Base-by-base conservation (phyloP, 1,140 invertebrate genomes). In the Solen grandis region DNA sequence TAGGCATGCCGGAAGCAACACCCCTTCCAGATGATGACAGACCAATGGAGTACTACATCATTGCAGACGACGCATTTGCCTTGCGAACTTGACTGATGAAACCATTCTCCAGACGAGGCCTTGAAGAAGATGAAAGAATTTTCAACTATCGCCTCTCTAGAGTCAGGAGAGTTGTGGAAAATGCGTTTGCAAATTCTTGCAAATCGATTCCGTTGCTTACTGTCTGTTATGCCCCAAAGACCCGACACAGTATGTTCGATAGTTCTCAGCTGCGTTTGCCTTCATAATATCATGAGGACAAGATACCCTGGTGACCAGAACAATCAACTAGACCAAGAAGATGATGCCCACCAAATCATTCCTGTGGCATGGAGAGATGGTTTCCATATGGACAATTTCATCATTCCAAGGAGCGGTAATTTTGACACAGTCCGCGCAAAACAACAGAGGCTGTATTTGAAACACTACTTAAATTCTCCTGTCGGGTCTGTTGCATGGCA, bases 121-220 rank as follows among this genome's bases (percentile, higher is more conserved):
- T 73, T 83, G 85, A 84, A 1, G 29, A 73, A 33, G 85, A 84
- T n/a, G 69, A 86, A 62, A 80, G 83, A 38, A 72, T 93, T 79
- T 93, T 91, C 83, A 94, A 94, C 84, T 93, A 93, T 79, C 79
- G 92, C 63, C 82, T 93, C 25, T 89, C 85, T 16, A 81, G 88
- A 63, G 88, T 87, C 8, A 38, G 91, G 50, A 74, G 88, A 62
- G 84, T 88, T 13, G 85, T 88, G 8, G 91, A 92, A 81, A 91
- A 91, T 86, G 82, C 87, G n/a, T 92, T 92, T 88, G 90, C 79
- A n/a, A 14, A 86, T 86, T 27, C 59, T 84, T 16, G 85, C 75
- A 46, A 72, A 73, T 35, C 35, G 76, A 27, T 84, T 79, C 38
- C 31, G 63, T 25, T 66, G 76, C 35, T 41, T 84, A n/a, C 57